Evolutionary conservation across 2,797 vertebrate genomes (phyloP).

Genomic region (Pseudomugil gertrudae): DNA sequence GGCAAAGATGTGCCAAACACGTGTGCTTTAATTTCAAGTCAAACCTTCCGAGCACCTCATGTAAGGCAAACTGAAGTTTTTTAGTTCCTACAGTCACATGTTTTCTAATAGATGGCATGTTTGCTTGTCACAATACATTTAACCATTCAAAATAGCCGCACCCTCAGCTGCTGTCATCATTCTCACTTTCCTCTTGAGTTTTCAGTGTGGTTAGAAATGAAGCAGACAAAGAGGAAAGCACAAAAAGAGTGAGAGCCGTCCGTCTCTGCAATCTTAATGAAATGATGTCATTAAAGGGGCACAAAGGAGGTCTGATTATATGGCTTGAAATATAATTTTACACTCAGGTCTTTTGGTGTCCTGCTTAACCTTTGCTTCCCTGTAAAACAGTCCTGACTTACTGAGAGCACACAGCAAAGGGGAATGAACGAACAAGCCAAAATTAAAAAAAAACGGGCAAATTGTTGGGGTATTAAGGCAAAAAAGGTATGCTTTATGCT

Average conservation of each 20-base stretch:
- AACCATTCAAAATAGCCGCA: slow-evolving; percentile 57
- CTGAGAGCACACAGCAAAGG: slow-evolving; percentile 37
- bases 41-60: slow-evolving; percentile 35
- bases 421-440: slow-evolving; percentile 51
- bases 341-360: slow-evolving; percentile 52
- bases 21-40: slow-evolving; percentile 35
- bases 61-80: slow-evolving; percentile 21
- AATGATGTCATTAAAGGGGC: slow-evolving; percentile 64
- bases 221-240: slow-evolving; percentile 38
- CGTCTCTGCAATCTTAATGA: slow-evolving; percentile 56
- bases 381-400: slow-evolving; percentile 62
- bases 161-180: slow-evolving; percentile 46
- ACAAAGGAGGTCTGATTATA: slow-evolving; percentile 53
- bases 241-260: slow-evolving; percentile 19
- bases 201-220: slow-evolving; percentile 52
- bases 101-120: slow-evolving; percentile 55
- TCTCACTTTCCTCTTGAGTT: slow-evolving; percentile 54
- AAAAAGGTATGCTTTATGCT: slow-evolving; percentile 44
- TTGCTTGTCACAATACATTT: slow-evolving; percentile 58
- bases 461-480: slow-evolving; percentile 57
- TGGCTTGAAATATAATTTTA: slow-evolving; percentile 62
- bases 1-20: slow-evolving; percentile 36
- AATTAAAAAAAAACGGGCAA: slow-evolving; percentile 38
- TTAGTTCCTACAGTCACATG: slow-evolving; percentile 50
- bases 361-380: slow-evolving; percentile 42